Percentiles rank a stretch among this genome's conserved stretches.
Evolutionary conservation across 2,113 vertebrate genomes (phyloP).

Genomic region (Misgurnus anguillicaudatus): DNA sequence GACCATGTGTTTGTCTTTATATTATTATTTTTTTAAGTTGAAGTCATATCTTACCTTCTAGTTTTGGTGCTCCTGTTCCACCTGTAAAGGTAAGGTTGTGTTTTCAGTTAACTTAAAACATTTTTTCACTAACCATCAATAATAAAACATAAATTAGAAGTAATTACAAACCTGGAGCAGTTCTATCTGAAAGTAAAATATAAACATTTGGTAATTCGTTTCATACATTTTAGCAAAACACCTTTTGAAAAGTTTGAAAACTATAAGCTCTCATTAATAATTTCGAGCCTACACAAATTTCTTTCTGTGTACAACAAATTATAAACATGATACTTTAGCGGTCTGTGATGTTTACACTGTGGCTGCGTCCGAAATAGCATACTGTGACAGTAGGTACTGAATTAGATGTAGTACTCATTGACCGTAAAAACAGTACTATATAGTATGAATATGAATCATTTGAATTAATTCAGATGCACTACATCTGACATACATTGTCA

Average conservation of each 20-base stretch:
- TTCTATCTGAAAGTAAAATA: neutral
- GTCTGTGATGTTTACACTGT: too few species aligned
- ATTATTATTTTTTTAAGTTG: neutral
- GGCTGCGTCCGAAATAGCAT: too few species aligned
- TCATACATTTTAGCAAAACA: neutral
- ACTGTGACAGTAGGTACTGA: too few species aligned
- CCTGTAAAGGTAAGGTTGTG: conserved; percentile 40
- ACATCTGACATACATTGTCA: too few species aligned
- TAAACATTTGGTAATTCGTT: neutral
- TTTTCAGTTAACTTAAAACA: neutral
- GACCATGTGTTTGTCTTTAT: neutral
- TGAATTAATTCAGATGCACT: too few species aligned
- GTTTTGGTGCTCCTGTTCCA: conserved; percentile 45
- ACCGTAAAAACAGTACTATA: too few species aligned
- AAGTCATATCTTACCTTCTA: conserved; percentile 45
- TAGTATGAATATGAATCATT: too few species aligned
- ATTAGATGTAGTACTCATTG: too few species aligned
- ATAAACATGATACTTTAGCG: neutral
- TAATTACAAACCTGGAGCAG: conserved; percentile 29
- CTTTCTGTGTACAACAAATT: neutral
- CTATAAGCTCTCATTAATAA: neutral
- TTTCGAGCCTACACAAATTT: neutral
- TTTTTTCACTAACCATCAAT: neutral
- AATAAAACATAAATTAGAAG: neutral
- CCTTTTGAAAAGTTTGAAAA: too few species aligned